Evolutionary conservation across 2,797 vertebrate species (phyloP).

Genomic region (Cirrhinus molitorella): DNA sequence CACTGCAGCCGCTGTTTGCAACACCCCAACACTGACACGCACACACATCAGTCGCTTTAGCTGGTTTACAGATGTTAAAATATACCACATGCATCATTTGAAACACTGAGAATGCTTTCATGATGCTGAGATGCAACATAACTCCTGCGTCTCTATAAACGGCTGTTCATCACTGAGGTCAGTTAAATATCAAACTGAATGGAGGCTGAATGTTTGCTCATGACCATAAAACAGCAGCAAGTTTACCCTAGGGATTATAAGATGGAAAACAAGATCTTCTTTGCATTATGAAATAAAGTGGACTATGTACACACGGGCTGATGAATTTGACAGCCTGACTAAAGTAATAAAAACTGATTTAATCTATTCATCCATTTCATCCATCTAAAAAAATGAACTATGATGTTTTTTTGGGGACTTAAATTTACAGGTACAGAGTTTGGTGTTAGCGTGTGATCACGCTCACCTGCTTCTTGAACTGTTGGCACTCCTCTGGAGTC

Average conservation of each 20-base stretch:
- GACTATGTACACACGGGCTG: background rate
- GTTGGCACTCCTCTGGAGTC: constrained; percentile 95
- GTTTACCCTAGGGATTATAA: background rate
- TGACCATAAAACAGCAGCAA: background rate
- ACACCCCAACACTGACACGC: background rate
- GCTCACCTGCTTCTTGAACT: constrained; percentile 94
- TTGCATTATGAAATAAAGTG: background rate
- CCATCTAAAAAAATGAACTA: too few species aligned
- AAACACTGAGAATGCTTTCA: constrained; percentile 7
- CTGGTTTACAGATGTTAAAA: constrained; percentile 30
- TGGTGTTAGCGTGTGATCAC: background rate
- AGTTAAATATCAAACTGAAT: constrained; percentile 12
- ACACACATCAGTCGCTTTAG: background rate
- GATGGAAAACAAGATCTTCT: background rate
- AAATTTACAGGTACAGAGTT: background rate
- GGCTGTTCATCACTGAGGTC: background rate
- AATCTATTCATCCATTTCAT: too few species aligned
- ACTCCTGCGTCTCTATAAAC: background rate
- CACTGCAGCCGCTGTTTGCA: background rate
- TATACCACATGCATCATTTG: background rate
- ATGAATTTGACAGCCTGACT: too few species aligned
- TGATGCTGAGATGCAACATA: background rate
- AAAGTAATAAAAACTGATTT: too few species aligned
- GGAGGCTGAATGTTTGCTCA: background rate
- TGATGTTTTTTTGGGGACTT: too few species aligned